Conservation (phyloP, 2,113 vertebrate species). For the Eolophus roseicapilla region DNA sequence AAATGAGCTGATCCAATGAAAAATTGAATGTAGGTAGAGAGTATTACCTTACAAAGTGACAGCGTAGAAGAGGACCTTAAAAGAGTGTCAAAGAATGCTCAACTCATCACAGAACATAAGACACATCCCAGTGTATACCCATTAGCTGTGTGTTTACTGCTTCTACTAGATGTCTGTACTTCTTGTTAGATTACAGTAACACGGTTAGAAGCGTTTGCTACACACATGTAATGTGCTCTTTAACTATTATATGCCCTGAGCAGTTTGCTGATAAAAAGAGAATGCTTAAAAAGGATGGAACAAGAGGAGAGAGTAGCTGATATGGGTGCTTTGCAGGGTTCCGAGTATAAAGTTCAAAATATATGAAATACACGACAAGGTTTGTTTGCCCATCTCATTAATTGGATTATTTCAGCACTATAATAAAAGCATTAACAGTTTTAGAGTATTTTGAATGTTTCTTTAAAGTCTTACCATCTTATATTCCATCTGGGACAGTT, state of each 20-base stretch:
- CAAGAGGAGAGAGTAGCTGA: background rate
- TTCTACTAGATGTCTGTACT: background rate
- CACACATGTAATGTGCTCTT: background rate
- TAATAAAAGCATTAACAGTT: background rate
- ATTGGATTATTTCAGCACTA: background rate
- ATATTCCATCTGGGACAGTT: conserved; percentile 84
- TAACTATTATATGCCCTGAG: background rate
- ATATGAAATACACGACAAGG: background rate
- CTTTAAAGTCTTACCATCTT: conserved; percentile 76
- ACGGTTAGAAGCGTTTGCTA: background rate
- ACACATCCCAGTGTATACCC: background rate
- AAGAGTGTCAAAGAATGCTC: background rate
- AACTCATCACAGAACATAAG: background rate
- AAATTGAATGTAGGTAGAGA: background rate
- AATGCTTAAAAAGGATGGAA: background rate
- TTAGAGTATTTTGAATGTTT: background rate
- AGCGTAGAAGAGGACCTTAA: background rate
- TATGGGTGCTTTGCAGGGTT: background rate
- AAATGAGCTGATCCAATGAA: background rate
- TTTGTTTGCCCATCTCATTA: background rate
- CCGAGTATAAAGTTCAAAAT: background rate
- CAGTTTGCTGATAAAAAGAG: background rate
- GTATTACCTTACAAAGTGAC: background rate
- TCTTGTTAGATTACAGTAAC: background rate
- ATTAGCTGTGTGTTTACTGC: background rate